Evolutionary conservation across 2,113 vertebrate species (phyloP), one percentile per base, ranked within the genome.

Genomic region (Jacana jacana): DNA sequence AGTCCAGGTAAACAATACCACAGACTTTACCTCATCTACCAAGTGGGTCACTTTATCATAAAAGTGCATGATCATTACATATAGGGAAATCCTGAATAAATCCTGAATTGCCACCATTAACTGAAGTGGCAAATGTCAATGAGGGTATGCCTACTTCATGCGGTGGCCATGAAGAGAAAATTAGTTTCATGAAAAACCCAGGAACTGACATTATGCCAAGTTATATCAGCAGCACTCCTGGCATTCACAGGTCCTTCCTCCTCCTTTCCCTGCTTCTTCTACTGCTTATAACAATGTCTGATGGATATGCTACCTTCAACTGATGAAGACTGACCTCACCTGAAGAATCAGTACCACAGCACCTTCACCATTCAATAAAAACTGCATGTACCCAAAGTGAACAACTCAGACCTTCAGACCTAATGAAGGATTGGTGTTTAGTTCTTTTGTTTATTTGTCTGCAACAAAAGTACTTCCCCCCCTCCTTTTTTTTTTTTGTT

Each of bases 341-440:
- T 30, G 28, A 44, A 35, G 10, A 64, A 35, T 71, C 30, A 42
- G 10, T 31, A 30, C 9, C 44, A 46, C 0, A 0, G 14, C 3
- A 20, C 8, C 11, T 68, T 17, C 72, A 19, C 13, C 12, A 4
- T 37, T 70, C 42, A 58, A 2, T 23, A 60, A 61, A 81, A n/a
- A 19, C 7, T 49, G 7, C 3, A 16, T 16, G 66, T 63, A 30
- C 5, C 7, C 37, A 9, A 55, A 44, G 13, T 6, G 24, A 80
- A 11, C 31, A 61, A 3, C 6, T 57, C 23, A 22, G 22, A 48
- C 31, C 25, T 55, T 57, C 23, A 22, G 22, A 48, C 31, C 25
- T 55, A 39, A 8, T 9, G 31, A 46, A 11, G 20, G 6, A 48
- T 5, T n/a, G 5, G 8, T 46, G 46, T 19, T 23, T 70, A 15